Evolutionary conservation across 2,113 vertebrate species (phyloP).

Genomic region (Struthidea cinerea): DNA sequence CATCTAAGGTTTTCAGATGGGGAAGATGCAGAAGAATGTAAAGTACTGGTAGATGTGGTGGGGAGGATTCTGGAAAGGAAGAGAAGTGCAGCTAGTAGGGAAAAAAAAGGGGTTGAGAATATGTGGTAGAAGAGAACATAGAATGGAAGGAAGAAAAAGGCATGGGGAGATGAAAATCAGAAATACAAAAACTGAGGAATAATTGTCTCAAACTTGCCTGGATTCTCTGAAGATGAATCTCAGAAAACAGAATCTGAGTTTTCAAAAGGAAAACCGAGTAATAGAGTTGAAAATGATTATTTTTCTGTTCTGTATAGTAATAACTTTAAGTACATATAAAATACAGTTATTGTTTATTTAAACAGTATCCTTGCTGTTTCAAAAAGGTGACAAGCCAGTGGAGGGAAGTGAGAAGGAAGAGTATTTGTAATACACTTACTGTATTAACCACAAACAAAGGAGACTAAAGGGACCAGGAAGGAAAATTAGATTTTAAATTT

Average conservation of each 20-base stretch:
- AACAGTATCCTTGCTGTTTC: not conserved
- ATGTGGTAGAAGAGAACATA: not conserved
- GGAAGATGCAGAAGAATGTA: not conserved
- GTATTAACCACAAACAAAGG: not conserved
- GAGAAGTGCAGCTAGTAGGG: not conserved
- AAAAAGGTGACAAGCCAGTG: not conserved
- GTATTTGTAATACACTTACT: not conserved
- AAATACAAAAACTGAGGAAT: not conserved
- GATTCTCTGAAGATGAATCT: not conserved
- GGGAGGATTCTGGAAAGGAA: not conserved
- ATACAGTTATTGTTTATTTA: not conserved
- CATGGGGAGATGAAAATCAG: not conserved
- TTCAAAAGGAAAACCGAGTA: not conserved
- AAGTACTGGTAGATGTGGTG: not conserved
- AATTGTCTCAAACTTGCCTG: not conserved
- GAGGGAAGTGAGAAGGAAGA: not conserved
- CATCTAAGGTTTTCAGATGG: not conserved
- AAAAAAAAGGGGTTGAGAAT: not conserved
- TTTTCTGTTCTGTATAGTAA: not conserved
- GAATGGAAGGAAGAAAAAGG: not conserved
- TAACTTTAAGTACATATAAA: not conserved
- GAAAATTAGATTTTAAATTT: not conserved
- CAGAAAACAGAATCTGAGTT: not conserved
- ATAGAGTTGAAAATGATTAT: not conserved
- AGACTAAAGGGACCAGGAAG: not conserved